Conservation (phyloP, 2,888 invertebrate species). For the Scaptomyza cyrtandrae region DNA sequence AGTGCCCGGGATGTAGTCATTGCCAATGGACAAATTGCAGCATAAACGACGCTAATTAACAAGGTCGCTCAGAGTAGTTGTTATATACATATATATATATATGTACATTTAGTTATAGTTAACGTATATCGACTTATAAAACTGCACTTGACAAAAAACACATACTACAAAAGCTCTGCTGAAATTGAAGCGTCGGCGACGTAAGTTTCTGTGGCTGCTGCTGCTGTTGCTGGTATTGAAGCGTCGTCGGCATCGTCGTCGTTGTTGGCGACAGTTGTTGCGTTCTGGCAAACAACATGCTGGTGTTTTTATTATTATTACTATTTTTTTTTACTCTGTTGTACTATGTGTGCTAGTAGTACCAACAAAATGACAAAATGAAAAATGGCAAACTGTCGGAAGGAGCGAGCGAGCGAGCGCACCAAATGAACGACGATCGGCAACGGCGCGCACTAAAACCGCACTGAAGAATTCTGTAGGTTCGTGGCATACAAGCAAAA, state of each 20-base stretch:
- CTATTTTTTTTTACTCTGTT: conserved; percentile 27
- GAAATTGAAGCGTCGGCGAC: conserved; percentile 59
- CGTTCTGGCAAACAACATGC: conserved; percentile 75
- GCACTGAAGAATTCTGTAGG: conserved; percentile 73
- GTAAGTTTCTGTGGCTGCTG: conserved; percentile 44
- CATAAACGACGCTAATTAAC: conserved; percentile 36
- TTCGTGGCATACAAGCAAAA: conserved; percentile 37
- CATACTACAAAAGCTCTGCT: conserved; percentile 70
- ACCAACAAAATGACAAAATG: conserved; percentile 53
- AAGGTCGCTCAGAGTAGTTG: conserved; percentile 45
- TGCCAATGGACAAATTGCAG: conserved; percentile 39
- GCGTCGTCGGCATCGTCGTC: neutral
- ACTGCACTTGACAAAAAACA: conserved; percentile 51
- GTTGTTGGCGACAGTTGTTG: conserved; percentile 59
- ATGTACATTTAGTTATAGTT: neutral
- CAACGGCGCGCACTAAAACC: conserved; percentile 71
- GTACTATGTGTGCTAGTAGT: conserved; percentile 12
- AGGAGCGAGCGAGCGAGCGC: conserved; percentile 59
- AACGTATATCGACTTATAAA: conserved; percentile 14
- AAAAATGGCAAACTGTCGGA: conserved; percentile 19
- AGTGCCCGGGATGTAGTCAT: conserved; percentile 41
- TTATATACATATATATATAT: neutral
- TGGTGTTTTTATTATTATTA: conserved; percentile 39
- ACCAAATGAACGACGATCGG: conserved; percentile 69
- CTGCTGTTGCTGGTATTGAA: conserved; percentile 20